Evolutionary conservation across 1,140 invertebrate genomes (phyloP).

Genomic region (Cyrtorhinus lividipennis): DNA sequence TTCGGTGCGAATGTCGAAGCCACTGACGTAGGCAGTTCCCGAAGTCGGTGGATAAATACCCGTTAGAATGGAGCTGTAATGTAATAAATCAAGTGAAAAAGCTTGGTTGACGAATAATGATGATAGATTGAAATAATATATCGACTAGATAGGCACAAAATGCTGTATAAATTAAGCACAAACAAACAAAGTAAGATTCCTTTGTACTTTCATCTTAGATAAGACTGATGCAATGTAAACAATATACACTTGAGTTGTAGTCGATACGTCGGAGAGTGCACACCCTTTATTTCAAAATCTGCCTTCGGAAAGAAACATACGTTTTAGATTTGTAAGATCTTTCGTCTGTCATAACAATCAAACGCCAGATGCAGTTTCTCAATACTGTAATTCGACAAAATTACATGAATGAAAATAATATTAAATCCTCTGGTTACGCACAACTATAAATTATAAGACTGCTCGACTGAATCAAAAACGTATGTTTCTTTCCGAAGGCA

Average conservation of each 20-base stretch:
- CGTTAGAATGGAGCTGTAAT: slow-evolving; percentile 22
- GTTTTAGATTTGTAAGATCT: background rate
- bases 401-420: no score
- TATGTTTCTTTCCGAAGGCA: no score
- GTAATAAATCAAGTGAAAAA: background rate
- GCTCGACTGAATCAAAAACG: no score
- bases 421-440: no score
- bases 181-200: background rate
- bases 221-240: no score
- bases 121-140: background rate
- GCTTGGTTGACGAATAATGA: background rate
- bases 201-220: background rate
- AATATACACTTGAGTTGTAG: no score
- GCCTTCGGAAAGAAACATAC: no score
- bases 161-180: background rate
- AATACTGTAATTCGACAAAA: no score
- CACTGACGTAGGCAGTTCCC: slow-evolving; percentile 45
- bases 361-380: no score
- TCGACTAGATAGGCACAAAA: background rate
- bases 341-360: background rate
- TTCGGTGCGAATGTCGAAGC: slow-evolving; percentile 41
- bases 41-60: slow-evolving; percentile 45
- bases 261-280: no score
- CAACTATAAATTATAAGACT: no score
- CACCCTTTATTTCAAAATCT: no score